Evolutionary conservation across 2,797 vertebrate genomes (phyloP), one percentile per base, ranked within the genome.

Genomic region (Gila robusta): DNA sequence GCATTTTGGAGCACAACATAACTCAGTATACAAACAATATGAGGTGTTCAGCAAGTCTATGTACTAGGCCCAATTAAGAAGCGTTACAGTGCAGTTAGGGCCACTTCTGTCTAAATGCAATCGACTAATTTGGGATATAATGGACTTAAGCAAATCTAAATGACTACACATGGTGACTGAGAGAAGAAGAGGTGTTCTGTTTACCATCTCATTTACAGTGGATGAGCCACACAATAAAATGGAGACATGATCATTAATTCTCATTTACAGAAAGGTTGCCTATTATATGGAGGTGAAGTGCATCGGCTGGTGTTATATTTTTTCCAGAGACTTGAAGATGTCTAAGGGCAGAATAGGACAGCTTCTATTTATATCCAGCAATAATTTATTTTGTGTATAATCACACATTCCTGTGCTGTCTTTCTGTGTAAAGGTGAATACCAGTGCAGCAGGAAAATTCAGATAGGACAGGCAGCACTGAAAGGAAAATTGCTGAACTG

Each of bases 351-450:
- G 73, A 79, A 77, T 28, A 28, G 47, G 84, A 62, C 35, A n/a
- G 32, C 6, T 41, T 72, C 79, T 89, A 88, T 87, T 90, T 83
- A 87, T 89, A 87, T 79, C 54, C 47, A 41, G 64, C n/a, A 62
- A 69, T 56, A 88, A 69, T 88, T 93, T 84, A 87, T 91, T 93
- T 93, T 92, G 90, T 92, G 90, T 92, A 86, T 91, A 90, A 91
- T 89, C 92, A 93, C 89, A 87, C 73, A 91, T 93, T 90, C 91
- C 90, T 86, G 80, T 91, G 92, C 92, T 74, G 56, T 92, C 87
- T 91, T 90, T 90, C 89, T 93, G 92, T 91, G 91, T 92, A 90
- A 88, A 88, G 82, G 64, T 92, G 86, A 84, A 84, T 83, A 91
- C 83, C 89, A 83, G 88, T 90, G 87, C 86, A 89, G 87, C 91